These are phyloP conservation scores for Agonopterix heracliana DNA, from an alignment of 2,888 invertebrate genomes.

Conservation along the genomic window DNA sequence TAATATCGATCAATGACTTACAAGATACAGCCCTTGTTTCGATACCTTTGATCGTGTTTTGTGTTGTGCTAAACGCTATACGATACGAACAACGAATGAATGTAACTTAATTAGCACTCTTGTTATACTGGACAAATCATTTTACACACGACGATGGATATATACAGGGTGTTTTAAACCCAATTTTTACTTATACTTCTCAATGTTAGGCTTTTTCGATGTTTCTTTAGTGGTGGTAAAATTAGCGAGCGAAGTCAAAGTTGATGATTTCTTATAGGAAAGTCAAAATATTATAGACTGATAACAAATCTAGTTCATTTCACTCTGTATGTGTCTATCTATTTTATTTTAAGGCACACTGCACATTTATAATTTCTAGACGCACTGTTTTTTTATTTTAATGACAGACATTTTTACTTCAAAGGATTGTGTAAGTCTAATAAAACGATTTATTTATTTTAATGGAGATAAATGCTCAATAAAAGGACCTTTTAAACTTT, in stretches of 20 bases:
- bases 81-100: background rate
- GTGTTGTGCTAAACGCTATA: background rate
- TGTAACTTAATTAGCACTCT: background rate
- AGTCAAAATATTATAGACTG: slow-evolving; percentile 9
- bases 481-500: slow-evolving; percentile 59
- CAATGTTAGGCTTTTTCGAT: slow-evolving; percentile 35
- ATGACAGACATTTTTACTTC: slow-evolving; percentile 4
- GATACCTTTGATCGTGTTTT: too few species aligned
- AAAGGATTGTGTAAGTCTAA: slow-evolving; percentile 23
- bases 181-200: slow-evolving; percentile 11
- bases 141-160: slow-evolving; percentile 10
- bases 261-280: slow-evolving; percentile 9
- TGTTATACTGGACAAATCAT: background rate
- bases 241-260: slow-evolving; percentile 19
- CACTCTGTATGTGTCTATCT: slow-evolving; percentile 20
- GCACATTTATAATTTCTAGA: slow-evolving; percentile 21
- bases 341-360: slow-evolving; percentile 23
- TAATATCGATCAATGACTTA: too few species aligned
- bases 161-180: slow-evolving; percentile 21
- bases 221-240: slow-evolving; percentile 23
- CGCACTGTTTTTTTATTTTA: slow-evolving; percentile 12
- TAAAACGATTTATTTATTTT: slow-evolving; percentile 18
- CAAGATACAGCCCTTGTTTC: too few species aligned
- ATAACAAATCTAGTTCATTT: slow-evolving; percentile 15
- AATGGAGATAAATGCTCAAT: slow-evolving; percentile 44